Evolutionary conservation across 2,797 vertebrate species (phyloP), one percentile per base, ranked within the genome.

Genomic region (Helicolenus hilgendorfi): DNA sequence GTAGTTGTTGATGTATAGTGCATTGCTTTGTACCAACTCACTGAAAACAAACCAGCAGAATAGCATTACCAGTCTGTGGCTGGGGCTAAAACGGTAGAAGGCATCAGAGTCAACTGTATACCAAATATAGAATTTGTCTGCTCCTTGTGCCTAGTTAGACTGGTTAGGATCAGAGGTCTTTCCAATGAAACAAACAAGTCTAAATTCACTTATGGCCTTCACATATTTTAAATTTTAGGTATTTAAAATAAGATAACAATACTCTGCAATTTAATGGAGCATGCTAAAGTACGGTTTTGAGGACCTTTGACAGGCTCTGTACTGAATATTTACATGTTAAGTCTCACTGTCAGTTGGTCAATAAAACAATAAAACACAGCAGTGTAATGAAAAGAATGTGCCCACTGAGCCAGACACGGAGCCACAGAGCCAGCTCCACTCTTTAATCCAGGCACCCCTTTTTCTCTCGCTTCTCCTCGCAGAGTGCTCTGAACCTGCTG

Each of bases 401-500:
- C 92, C 86, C 86, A 83, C 88, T 91, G 91, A 94, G 93, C 86
- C 92, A 95, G 94, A 95, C 94, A 81, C 29, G 4, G 86, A 92
- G 92, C 87, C 83, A 88, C 70, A 79, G 88, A 91, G 92, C 87
- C 94, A 88, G 91, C 88, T 92, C 88, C 70, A 92, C 86, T 94
- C 92, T 94, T 95, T 95, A 96, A 96, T 95, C 95, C 93, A 86
- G 79, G 64, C 92, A 79, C 80, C 81, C 83, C 55, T 85, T 92
- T 95, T 92, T 87, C 84, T 92, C 88, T 73, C 41, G 13, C 86
- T 86, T 94, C 77, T 93, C 82, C 89, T 87, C 83, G 84, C 90
- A 87, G 85, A 94, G 92, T 91, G 85, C 93, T 94, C 91, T 92
- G 93, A 96, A 97, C 94, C 95, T 96, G 94, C 96, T 95, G 95